Evolutionary conservation across 2,113 vertebrate species (phyloP).

Genomic region (Burhinus oedicnemus): DNA sequence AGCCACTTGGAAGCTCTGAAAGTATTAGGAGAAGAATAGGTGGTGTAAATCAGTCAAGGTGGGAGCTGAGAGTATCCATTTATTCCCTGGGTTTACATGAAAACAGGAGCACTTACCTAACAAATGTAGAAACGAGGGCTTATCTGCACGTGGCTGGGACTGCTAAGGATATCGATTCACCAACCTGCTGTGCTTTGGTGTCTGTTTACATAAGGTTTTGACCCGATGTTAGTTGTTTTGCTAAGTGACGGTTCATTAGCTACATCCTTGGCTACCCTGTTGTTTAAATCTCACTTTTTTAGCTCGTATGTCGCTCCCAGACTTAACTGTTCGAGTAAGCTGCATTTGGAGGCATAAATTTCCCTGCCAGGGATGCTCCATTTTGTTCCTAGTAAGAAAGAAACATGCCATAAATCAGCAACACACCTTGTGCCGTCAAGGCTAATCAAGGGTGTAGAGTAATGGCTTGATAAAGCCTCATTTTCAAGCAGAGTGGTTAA

Average conservation of each 20-base stretch:
- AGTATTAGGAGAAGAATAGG: not conserved
- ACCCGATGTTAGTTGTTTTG: not conserved
- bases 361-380: not conserved
- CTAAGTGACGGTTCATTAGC: not conserved
- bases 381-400: not conserved
- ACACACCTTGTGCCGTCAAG: not conserved
- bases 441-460: not conserved
- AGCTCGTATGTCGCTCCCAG: not conserved
- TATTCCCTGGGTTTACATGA: not conserved
- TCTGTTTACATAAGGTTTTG: not conserved
- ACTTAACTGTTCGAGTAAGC: not conserved
- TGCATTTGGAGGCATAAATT: not conserved
- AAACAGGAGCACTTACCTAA: not conserved
- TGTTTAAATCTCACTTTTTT: not conserved
- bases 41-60: not conserved
- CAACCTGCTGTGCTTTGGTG: not conserved
- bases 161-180: not conserved
- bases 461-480: not conserved
- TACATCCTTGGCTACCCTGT: not conserved
- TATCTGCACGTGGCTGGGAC: not conserved
- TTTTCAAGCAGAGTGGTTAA: not conserved
- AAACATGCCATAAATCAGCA: not conserved
- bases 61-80: not conserved
- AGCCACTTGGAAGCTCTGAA: not conserved
- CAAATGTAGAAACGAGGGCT: not conserved